Evolutionary conservation across 2,113 vertebrate genomes (phyloP).

Genomic region (Rhinolophus ferrumequinum): DNA sequence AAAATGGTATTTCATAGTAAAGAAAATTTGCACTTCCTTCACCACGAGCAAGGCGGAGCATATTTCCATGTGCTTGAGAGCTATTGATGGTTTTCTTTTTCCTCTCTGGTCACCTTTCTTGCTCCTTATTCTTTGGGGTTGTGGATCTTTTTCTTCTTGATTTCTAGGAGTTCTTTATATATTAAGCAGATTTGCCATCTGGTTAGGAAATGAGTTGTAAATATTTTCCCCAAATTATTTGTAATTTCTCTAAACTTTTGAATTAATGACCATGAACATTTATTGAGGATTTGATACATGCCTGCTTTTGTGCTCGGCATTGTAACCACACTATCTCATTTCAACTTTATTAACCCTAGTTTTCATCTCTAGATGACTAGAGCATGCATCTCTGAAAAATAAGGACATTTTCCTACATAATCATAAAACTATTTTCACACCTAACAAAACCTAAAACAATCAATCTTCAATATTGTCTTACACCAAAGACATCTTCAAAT

Average conservation of each 20-base stretch:
- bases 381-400: neutral
- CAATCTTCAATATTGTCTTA: neutral
- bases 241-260: constrained; percentile 1
- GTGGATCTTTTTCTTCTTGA: neutral
- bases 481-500: neutral
- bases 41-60: neutral
- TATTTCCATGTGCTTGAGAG: neutral
- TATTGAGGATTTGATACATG: neutral
- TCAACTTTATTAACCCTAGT: neutral
- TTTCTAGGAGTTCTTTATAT: neutral
- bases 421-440: neutral
- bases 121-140: neutral
- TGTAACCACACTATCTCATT: neutral
- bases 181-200: neutral
- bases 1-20: neutral
- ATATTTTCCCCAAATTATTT: neutral
- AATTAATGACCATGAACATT: neutral
- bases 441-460: neutral
- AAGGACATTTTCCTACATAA: neutral
- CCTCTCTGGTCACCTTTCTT: neutral
- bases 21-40: neutral
- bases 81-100: neutral
- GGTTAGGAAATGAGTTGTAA: neutral
- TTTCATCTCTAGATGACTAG: neutral
- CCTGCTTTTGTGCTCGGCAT: neutral